Conservation (phyloP, 2,113 vertebrate genomes). For the Tupaia chinensis region DNA sequence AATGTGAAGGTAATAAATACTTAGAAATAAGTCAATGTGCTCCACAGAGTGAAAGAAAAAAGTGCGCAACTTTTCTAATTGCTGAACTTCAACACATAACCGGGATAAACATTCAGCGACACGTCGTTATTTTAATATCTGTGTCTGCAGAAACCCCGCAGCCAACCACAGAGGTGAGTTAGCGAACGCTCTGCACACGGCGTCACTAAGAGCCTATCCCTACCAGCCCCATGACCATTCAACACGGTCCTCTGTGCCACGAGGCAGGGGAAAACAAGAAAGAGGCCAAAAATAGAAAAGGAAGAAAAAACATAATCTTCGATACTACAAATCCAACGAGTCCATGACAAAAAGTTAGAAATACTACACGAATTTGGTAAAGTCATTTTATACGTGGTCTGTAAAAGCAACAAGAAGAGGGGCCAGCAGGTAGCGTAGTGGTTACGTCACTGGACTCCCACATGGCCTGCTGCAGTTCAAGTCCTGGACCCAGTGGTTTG, state of each 20-base stretch:
- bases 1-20: background rate
- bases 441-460: no score
- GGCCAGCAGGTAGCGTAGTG: no score
- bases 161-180: background rate
- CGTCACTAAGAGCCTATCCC: no score
- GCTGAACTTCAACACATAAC: no score
- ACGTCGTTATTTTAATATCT: background rate
- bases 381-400: no score
- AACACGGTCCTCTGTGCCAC: accelerated
- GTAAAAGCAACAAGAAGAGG: background rate
- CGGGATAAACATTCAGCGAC: background rate
- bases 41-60: background rate
- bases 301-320: no score
- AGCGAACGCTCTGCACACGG: background rate
- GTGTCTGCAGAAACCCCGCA: background rate
- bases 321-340: background rate
- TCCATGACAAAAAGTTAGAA: background rate
- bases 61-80: background rate
- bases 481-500: no score
- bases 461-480: no score
- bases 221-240: accelerated
- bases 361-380: background rate
- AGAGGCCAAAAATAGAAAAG: background rate
- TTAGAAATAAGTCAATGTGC: background rate
- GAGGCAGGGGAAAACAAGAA: background rate